Evolutionary conservation across 2,888 invertebrate genomes (phyloP).

Genomic region (Spodoptera littoralis): DNA sequence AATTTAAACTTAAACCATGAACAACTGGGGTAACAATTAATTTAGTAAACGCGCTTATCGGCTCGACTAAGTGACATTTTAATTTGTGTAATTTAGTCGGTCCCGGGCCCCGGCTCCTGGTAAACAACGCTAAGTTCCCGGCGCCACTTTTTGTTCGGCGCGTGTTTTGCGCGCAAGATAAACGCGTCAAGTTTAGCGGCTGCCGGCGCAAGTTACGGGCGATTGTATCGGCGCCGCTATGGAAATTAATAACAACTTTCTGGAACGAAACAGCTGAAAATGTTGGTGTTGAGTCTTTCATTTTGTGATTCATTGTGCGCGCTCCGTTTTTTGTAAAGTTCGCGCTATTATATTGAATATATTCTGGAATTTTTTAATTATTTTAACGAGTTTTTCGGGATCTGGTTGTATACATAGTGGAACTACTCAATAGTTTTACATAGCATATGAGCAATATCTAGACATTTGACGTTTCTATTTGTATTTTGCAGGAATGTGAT

Average conservation of each 20-base stretch:
- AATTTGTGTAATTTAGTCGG: slow-evolving; percentile 50
- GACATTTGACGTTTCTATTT: no score
- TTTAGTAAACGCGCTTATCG: slow-evolving; percentile 40
- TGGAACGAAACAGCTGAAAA: slow-evolving; percentile 2
- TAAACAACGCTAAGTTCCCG: slow-evolving; percentile 39
- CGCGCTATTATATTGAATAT: no score
- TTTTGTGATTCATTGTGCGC: slow-evolving; percentile 1
- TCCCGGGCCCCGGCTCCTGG: slow-evolving; percentile 7
- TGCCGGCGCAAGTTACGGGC: slow-evolving; percentile 28
- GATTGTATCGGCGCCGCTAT: slow-evolving; percentile 21
- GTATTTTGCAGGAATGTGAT: no score
- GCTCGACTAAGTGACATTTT: slow-evolving; percentile 49
- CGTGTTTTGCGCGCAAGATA: slow-evolving; percentile 48
- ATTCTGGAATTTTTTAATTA: no score
- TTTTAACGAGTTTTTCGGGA: no score
- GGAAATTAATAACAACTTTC: slow-evolving; percentile 29
- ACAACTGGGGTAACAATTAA: slow-evolving; percentile 42
- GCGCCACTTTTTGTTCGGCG: slow-evolving; percentile 40
- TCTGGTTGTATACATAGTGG: no score
- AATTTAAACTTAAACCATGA: slow-evolving; percentile 43
- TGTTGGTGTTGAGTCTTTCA: background rate
- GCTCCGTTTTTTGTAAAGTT: background rate
- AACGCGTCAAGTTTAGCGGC: slow-evolving; percentile 42
- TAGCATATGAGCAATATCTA: no score
- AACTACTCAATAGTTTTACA: no score